Conservation (phyloP, 2,113 vertebrate genomes). For the Eubucco bourcierii region DNA sequence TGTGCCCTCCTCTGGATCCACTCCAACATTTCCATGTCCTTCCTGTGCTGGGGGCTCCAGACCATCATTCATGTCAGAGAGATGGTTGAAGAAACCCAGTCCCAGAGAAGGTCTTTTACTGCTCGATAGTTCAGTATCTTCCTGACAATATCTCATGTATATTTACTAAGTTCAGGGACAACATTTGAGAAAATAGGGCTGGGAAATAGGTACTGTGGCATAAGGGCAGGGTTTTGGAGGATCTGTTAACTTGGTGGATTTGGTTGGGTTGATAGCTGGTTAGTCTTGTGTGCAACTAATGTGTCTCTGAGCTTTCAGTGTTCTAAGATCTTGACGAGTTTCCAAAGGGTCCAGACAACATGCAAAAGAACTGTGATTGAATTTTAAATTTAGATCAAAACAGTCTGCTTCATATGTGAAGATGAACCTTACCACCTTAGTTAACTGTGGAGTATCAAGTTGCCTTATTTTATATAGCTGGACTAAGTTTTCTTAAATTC, state of each 20-base stretch:
- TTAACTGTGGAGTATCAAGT: background rate
- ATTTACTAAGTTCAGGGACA: background rate
- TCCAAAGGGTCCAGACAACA: background rate
- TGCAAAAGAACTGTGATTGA: background rate
- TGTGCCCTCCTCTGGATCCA: too few species aligned
- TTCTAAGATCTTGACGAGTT: background rate
- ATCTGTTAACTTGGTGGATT: background rate
- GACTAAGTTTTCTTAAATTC: background rate
- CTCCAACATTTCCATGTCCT: too few species aligned
- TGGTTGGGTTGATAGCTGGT: background rate
- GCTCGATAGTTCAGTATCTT: too few species aligned
- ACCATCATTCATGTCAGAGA: accelerated
- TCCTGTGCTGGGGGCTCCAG: too few species aligned
- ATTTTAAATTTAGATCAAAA: background rate
- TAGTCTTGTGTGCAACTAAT: background rate
- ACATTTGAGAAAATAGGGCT: background rate
- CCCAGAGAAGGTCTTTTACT: background rate
- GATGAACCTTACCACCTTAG: background rate
- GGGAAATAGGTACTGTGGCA: background rate
- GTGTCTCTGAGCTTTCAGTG: background rate
- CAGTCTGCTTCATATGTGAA: background rate
- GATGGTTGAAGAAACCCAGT: background rate
- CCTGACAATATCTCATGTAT: background rate
- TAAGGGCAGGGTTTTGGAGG: background rate
- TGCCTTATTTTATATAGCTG: background rate